Base-by-base conservation (phyloP, 2,797 vertebrate species). In the Triplophysa yarkandensis region DNA sequence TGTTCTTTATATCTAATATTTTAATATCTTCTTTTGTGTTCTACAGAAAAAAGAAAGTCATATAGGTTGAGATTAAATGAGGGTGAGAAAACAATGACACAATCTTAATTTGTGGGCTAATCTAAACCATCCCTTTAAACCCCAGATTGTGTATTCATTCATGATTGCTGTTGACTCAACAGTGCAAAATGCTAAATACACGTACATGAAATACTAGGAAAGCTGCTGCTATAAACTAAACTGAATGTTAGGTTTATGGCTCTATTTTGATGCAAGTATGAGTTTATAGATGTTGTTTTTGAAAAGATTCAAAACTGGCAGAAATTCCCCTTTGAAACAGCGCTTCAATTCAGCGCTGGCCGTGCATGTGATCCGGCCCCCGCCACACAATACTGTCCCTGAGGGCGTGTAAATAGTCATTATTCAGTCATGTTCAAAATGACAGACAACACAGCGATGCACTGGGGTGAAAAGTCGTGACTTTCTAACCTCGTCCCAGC, bases 311-410 rank as follows among this genome's bases (percentile, higher is more conserved):
- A 46, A 63, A 36, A 36, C 41, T 46, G 43, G 30, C 13, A 62
- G 41, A 74, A 76, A 61, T 65, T 30, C 77, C 72, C 60, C 30
- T 74, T 71, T 79, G 76, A 75, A 85, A 84, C 71, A 80, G 73
- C 68, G 79, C 41, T 68, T 76, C 74, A 66, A 86, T 84, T 85
- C 80, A 76, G 73, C 64, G 64, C 74, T 77, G 76, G 48, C 78
- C 62, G 68, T 8, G 43, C 83, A 84, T 85, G 82, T 88, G 85
- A 85, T 82, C 64, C 34, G 28, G 65, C 60, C 76, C 74, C 75
- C 72, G 52, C 19, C 52, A 32, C 74, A 62, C 30, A 44, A 62
- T 60, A 63, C 71, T 52, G 69, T 52, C 75, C 85, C 78, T 6
- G 25, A 68, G 83, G 82, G 75, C 19, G 36, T 64, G 71, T 85